These are phyloP conservation scores for Leptoteleia sp. DNA, from an alignment of 1,140 invertebrate genomes.

Conservation along the genomic window DNA sequence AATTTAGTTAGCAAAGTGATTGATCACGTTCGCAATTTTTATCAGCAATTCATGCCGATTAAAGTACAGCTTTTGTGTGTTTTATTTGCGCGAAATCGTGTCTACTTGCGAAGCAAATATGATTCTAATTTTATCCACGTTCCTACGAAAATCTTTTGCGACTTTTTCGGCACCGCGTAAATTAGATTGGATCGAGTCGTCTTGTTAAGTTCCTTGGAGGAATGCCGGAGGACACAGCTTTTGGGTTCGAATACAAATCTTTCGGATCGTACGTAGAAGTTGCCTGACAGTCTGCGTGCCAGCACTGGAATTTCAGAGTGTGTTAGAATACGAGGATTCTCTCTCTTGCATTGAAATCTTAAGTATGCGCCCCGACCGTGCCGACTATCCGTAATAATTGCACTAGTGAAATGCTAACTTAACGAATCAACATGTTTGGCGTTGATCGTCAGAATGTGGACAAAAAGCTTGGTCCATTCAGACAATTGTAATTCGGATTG, in stretches of 20 bases:
- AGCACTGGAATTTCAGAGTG: constrained; percentile 39
- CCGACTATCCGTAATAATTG: constrained; percentile 49
- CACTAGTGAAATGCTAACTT: constrained; percentile 42
- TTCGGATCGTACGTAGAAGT: constrained; percentile 55
- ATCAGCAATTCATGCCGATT: constrained; percentile 40
- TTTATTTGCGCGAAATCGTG: constrained; percentile 36
- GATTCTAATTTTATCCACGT: constrained; percentile 60
- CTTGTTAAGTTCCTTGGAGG: constrained; percentile 59
- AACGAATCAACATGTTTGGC: constrained; percentile 30
- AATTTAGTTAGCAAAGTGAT: constrained; percentile 21
- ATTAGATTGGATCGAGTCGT: constrained; percentile 63
- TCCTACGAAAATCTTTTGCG: constrained; percentile 56
- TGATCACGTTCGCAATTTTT: constrained; percentile 40
- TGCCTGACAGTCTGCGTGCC: constrained; percentile 52
- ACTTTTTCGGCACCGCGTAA: constrained; percentile 57
- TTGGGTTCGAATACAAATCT: constrained; percentile 64
- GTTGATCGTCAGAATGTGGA: constrained; percentile 12
- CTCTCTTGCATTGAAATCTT: constrained; percentile 49
- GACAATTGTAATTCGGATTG: not conserved
- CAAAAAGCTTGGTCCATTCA: constrained; percentile 9
- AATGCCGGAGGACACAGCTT: constrained; percentile 57
- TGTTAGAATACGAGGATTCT: constrained; percentile 33
- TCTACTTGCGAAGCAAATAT: constrained; percentile 55
- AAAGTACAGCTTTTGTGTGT: constrained; percentile 36
- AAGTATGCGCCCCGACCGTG: constrained; percentile 21